Percentiles rank a stretch among this genome's conserved stretches.
phyloP scores from a whole-genome alignment of 2,797 vertebrate genomes.

The Myripristis jacobus region DNA sequence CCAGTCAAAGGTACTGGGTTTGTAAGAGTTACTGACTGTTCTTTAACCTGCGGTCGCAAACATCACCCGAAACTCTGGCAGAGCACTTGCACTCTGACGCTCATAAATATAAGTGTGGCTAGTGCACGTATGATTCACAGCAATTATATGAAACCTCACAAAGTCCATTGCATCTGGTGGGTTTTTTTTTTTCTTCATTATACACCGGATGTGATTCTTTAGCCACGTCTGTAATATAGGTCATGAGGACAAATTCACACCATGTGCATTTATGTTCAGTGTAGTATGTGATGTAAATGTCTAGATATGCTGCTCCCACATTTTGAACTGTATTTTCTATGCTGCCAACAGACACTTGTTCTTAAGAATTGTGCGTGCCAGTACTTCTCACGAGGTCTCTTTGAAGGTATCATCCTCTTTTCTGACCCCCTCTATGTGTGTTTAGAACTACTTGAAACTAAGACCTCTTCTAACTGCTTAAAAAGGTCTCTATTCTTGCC shows the following conservation, averaged over 20 bases:
- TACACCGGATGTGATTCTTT: slow-evolving; percentile 48
- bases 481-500: slow-evolving; percentile 47
- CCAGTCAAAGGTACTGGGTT: slow-evolving; percentile 43
- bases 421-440: slow-evolving; percentile 28
- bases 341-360: slow-evolving; percentile 59
- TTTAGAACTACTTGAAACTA: slow-evolving; percentile 11
- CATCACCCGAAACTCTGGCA: background rate
- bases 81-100: slow-evolving; percentile 31
- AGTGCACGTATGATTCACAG: slow-evolving; percentile 40
- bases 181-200: slow-evolving; percentile 38
- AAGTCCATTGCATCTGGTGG: slow-evolving; percentile 4
- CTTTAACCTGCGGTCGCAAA: slow-evolving; percentile 49
- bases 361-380: slow-evolving; percentile 22
- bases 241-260: slow-evolving; percentile 49
- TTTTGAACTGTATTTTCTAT: slow-evolving; percentile 36
- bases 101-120: slow-evolving; percentile 38
- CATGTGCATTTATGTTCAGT: slow-evolving; percentile 56
- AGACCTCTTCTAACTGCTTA: slow-evolving; percentile 35
- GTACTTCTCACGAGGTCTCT: slow-evolving; percentile 18
- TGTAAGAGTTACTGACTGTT: slow-evolving; percentile 53
- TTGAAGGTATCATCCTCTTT: slow-evolving; percentile 9
- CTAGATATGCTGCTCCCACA: slow-evolving; percentile 49
- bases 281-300: slow-evolving; percentile 61
- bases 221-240: slow-evolving; percentile 36
- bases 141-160: slow-evolving; percentile 42